These are phyloP conservation scores for Remorina albescens DNA, from an alignment of 2,797 vertebrate genomes.

Conservation along the genomic window DNA sequence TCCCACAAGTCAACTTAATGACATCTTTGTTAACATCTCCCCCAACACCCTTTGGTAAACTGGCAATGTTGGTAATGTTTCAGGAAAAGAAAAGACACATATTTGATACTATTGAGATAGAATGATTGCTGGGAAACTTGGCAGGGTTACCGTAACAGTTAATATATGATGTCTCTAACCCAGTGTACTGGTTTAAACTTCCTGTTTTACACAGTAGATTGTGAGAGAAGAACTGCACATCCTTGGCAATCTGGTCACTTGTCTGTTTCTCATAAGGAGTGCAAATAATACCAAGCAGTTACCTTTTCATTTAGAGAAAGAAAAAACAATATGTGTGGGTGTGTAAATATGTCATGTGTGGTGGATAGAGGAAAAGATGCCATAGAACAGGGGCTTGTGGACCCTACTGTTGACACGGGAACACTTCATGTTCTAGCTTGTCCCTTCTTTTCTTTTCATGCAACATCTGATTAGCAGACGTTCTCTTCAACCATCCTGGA, in stretches of 20 bases:
- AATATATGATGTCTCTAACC: background rate
- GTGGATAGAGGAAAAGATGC: constrained; percentile 19
- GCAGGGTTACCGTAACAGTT: background rate
- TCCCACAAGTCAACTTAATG: background rate
- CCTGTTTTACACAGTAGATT: constrained; percentile 41
- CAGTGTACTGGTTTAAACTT: constrained; percentile 11
- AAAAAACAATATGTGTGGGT: background rate
- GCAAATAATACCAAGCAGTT: background rate
- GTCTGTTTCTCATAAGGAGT: background rate
- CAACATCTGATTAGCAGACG: constrained; percentile 59
- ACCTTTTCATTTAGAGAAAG: background rate
- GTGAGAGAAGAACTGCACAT: too few species aligned
- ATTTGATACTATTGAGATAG: background rate
- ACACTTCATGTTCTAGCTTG: constrained; percentile 78
- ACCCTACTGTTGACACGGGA: constrained; percentile 57
- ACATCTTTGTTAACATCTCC: constrained; percentile 4
- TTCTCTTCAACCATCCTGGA: constrained; percentile 49
- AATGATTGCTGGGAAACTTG: constrained; percentile 5
- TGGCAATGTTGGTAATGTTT: background rate
- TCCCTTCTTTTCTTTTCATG: constrained; percentile 52
- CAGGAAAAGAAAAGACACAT: too few species aligned
- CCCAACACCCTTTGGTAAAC: background rate
- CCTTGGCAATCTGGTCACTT: too few species aligned
- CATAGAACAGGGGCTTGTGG: constrained; percentile 44
- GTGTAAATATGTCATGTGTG: constrained; percentile 4